Evolutionary conservation across 2,888 invertebrate genomes (phyloP).

Genomic region (Alloscopus bannaensis): DNA sequence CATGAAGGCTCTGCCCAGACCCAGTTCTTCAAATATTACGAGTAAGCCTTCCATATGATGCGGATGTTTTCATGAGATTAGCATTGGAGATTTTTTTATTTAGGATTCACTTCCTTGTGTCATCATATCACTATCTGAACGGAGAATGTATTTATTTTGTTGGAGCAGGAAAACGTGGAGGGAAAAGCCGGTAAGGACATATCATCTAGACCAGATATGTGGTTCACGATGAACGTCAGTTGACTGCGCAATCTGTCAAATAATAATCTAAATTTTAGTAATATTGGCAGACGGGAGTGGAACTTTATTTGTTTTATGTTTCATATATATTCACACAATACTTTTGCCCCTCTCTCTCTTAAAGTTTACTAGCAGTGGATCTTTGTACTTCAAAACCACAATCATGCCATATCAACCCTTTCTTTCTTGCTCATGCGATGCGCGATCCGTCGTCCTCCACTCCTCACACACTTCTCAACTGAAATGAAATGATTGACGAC

Average conservation of each 20-base stretch:
- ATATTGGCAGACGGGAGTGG: slow-evolving; percentile 33
- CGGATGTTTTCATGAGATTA: slow-evolving; percentile 40
- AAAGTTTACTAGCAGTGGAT: too few relatives aligned
- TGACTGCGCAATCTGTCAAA: slow-evolving; percentile 56
- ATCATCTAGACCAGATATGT: too few relatives aligned
- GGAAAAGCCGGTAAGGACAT: too few relatives aligned
- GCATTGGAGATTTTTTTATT: slow-evolving; percentile 54
- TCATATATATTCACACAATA: slow-evolving; percentile 4
- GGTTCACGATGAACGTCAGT: too few relatives aligned
- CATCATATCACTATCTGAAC: neutral
- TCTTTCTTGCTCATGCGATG: too few relatives aligned
- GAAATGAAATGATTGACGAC: slow-evolving; percentile 45
- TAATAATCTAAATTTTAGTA: slow-evolving; percentile 49
- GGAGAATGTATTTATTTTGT: slow-evolving; percentile 16
- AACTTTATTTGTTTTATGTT: slow-evolving; percentile 38
- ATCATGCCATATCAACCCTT: too few relatives aligned
- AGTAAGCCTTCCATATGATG: slow-evolving; percentile 4
- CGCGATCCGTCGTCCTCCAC: too few relatives aligned
- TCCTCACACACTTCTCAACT: slow-evolving; percentile 11
- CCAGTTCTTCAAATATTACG: neutral
- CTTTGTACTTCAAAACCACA: too few relatives aligned
- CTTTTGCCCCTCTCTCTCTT: slow-evolving; percentile 9
- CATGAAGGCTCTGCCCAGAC: slow-evolving; percentile 20
- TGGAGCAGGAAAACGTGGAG: neutral
- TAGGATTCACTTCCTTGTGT: neutral